Conservation (phyloP, 2,113 vertebrate species). For the Xyrauchen texanus region DNA sequence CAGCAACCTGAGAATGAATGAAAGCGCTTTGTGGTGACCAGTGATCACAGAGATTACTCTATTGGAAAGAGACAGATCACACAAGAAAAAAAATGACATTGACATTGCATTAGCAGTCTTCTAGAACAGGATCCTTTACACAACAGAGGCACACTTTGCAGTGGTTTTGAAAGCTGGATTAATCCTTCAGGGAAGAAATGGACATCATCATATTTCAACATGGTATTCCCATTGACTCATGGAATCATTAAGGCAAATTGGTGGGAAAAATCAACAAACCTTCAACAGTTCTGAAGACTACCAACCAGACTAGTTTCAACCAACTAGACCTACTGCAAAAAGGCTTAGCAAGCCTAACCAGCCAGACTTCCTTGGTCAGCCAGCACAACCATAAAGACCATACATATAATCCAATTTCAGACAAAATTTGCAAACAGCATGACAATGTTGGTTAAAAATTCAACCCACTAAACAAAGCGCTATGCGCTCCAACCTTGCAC, state of each 20-base stretch:
- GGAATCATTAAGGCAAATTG: neutral
- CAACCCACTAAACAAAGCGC: too few relatives aligned
- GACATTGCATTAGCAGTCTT: constrained; percentile 4
- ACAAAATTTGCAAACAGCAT: too few relatives aligned
- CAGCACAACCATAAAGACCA: too few relatives aligned
- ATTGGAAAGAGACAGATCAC: neutral
- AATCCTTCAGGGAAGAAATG: constrained; percentile 5
- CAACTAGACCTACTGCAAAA: neutral
- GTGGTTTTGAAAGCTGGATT: neutral
- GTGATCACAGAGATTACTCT: neutral
- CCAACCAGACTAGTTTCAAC: too few relatives aligned
- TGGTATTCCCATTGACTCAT: neutral
- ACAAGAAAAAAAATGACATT: constrained; percentile 2
- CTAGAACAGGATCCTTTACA: neutral
- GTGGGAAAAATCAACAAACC: neutral
- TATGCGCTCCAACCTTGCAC: too few relatives aligned
- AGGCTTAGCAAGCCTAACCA: too few relatives aligned
- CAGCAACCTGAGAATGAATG: constrained; percentile 39
- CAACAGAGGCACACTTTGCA: neutral
- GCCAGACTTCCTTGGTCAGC: too few relatives aligned
- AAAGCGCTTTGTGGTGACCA: constrained; percentile 22
- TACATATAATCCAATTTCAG: too few relatives aligned
- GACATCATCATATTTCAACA: neutral
- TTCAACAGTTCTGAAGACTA: neutral
- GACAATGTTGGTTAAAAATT: too few relatives aligned